These are phyloP conservation scores for Chaitophorus viminalis DNA, from an alignment of 2,888 invertebrate genomes.

Conservation along the genomic window DNA sequence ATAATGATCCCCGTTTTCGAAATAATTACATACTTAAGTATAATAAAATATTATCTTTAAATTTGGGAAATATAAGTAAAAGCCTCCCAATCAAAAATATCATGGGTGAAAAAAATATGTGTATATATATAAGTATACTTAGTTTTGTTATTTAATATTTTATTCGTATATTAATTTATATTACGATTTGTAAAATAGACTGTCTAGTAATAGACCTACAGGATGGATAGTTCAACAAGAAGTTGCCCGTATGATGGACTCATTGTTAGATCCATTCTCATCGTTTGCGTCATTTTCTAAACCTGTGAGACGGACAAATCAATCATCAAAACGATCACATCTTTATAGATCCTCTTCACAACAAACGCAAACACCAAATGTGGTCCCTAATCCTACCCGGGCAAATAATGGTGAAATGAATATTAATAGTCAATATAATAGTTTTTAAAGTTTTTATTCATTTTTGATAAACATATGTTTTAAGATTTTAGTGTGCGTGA, in stretches of 20 bases:
- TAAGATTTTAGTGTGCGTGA: not conserved
- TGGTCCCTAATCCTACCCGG: slow-evolving; percentile 16
- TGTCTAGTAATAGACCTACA: slow-evolving; percentile 52
- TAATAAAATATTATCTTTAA: not conserved
- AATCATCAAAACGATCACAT: slow-evolving; percentile 72
- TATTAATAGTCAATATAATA: not conserved
- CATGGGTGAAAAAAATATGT: too few relatives aligned
- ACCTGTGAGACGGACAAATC: slow-evolving; percentile 64
- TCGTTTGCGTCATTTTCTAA: slow-evolving; percentile 69
- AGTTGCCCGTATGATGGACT: slow-evolving; percentile 81
- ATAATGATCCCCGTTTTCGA: slow-evolving; percentile 66
- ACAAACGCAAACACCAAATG: slow-evolving; percentile 55
- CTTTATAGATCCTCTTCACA: slow-evolving; percentile 69
- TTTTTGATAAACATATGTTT: not conserved
- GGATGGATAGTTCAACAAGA: slow-evolving; percentile 70
- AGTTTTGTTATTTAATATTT: too few relatives aligned
- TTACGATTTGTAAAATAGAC: slow-evolving; percentile 1
- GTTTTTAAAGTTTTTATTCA: not conserved
- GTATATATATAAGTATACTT: too few relatives aligned
- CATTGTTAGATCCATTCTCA: slow-evolving; percentile 75
- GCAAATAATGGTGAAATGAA: slow-evolving; percentile 47
- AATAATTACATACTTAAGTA: slow-evolving; percentile 62
- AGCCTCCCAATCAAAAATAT: too few relatives aligned
- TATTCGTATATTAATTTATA: not conserved
- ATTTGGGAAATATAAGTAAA: too few relatives aligned